Evolutionary conservation across 2,888 invertebrate genomes (phyloP).

Genomic region (Agapostemon virescens): DNA sequence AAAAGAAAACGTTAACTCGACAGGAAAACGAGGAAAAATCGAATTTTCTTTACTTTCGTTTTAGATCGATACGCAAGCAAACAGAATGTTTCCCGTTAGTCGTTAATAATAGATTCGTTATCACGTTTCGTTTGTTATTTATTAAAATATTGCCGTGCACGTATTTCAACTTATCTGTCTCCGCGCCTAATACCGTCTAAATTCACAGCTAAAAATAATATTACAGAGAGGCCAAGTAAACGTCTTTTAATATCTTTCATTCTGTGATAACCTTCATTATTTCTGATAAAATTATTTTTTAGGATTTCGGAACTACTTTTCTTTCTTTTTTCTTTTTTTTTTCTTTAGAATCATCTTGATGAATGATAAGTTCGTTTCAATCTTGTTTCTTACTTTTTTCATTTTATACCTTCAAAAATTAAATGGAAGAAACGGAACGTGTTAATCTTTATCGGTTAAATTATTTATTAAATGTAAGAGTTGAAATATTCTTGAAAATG

Average conservation of each 20-base stretch:
- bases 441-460: background rate
- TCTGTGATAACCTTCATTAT: slow-evolving; percentile 52
- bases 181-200: slow-evolving; percentile 41
- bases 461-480: slow-evolving; percentile 5
- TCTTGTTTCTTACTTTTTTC: background rate
- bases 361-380: background rate
- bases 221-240: slow-evolving; percentile 57
- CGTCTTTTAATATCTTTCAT: slow-evolving; percentile 63
- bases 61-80: background rate
- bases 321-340: too few relatives aligned
- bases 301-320: background rate
- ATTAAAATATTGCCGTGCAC: background rate
- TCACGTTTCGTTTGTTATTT: background rate
- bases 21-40: background rate
- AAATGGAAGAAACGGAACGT: background rate
- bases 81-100: background rate
- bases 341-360: background rate
- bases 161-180: slow-evolving; percentile 30
- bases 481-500: background rate
- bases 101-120: background rate
- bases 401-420: background rate
- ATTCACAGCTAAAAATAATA: slow-evolving; percentile 62
- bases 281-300: slow-evolving; percentile 10
- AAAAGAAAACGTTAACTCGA: background rate
- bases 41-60: background rate